Percentiles rank a stretch among this genome's conserved stretches.
Evolutionary conservation across 2,797 vertebrate species (phyloP).

Genomic region (Chanos chanos): DNA sequence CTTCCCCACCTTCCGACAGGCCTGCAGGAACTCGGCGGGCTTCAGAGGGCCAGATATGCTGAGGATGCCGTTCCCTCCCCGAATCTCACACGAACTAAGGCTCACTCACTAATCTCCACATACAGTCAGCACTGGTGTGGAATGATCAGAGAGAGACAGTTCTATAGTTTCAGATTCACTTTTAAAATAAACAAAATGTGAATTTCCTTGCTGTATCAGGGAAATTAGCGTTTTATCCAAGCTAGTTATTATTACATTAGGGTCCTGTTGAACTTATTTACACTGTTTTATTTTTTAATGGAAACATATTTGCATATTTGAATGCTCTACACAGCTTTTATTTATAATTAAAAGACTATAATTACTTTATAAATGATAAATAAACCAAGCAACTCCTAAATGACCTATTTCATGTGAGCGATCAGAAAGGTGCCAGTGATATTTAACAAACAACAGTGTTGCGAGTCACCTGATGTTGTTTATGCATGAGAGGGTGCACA

Average conservation of each 20-base stretch:
- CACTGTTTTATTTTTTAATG: no score
- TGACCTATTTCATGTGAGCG: background rate
- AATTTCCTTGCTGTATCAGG: no score
- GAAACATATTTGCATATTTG: no score
- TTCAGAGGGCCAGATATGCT: constrained; percentile 48
- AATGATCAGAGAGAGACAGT: no score
- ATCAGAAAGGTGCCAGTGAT: constrained; percentile 38
- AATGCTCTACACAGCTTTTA: no score
- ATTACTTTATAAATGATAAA: no score
- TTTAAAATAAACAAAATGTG: no score
- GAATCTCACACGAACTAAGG: constrained; percentile 14
- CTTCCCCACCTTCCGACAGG: constrained; percentile 73
- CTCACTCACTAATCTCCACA: background rate
- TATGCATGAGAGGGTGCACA: constrained; percentile 59
- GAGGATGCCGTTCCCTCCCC: background rate
- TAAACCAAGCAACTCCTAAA: background rate
- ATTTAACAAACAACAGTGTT: constrained; percentile 41
- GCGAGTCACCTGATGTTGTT: constrained; percentile 47
- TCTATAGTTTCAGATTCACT: no score
- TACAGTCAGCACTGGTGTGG: background rate
- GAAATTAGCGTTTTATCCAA: no score
- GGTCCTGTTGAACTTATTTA: no score
- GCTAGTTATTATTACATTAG: no score
- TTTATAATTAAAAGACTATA: no score
- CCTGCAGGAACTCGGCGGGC: constrained; percentile 56